phyloP scores from a whole-genome alignment of 2,888 invertebrate species.

The Ligdia adustata region DNA sequence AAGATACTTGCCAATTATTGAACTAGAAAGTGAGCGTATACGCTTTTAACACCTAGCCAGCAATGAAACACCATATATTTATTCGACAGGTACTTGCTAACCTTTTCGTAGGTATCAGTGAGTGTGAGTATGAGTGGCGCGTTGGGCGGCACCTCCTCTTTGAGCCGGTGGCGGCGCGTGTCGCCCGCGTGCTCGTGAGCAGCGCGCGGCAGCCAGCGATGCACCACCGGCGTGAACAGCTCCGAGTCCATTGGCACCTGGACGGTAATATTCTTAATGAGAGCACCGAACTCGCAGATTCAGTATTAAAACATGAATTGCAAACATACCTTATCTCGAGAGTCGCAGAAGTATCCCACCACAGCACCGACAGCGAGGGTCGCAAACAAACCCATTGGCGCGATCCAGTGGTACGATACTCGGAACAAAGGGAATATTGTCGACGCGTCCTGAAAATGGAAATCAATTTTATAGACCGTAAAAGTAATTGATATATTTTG shows the following conservation, averaged over 20 bases:
- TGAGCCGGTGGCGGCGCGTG: constrained; percentile 40
- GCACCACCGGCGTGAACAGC: constrained; percentile 66
- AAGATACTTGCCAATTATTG: too few relatives aligned
- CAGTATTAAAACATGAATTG: too few relatives aligned
- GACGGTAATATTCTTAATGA: constrained; percentile 4
- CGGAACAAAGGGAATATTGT: constrained; percentile 89
- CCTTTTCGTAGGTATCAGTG: too few relatives aligned
- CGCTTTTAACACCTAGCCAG: too few relatives aligned
- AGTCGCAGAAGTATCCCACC: constrained; percentile 76
- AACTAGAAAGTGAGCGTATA: too few relatives aligned
- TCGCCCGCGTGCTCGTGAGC: constrained; percentile 55
- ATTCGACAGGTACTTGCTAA: too few relatives aligned
- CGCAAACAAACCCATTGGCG: constrained; percentile 87
- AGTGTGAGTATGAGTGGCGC: constrained; percentile 61
- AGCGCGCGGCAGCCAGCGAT: constrained; percentile 59
- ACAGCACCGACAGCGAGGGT: constrained; percentile 88
- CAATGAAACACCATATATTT: too few relatives aligned
- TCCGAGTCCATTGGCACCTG: constrained; percentile 63
- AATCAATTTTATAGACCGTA: too few relatives aligned
- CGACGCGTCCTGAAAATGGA: constrained; percentile 61
- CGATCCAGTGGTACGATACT: constrained; percentile 92
- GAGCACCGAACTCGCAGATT: too few relatives aligned
- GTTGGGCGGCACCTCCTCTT: constrained; percentile 42
- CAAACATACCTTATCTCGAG: constrained; percentile 18
- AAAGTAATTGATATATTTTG: too few relatives aligned